These are phyloP conservation scores for Falco columbarius DNA, from an alignment of 2,797 vertebrate genomes.

Conservation along the genomic window DNA sequence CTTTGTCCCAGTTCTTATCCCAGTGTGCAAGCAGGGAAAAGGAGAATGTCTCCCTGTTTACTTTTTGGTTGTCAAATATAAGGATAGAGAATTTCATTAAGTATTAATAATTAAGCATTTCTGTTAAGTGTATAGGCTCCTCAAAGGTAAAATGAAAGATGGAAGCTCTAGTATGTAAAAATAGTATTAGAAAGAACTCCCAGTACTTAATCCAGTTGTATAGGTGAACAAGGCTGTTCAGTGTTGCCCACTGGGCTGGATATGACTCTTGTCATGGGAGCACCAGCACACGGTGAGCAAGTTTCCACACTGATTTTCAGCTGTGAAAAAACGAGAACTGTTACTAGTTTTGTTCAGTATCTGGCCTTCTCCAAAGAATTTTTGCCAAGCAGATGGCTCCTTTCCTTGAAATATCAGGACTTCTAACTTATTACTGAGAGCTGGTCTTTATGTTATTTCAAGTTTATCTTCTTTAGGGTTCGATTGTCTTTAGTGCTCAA, in stretches of 20 bases:
- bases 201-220: neutral
- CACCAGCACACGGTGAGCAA: neutral
- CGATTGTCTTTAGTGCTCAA: neutral
- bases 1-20: neutral
- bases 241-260: neutral
- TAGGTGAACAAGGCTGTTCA: neutral
- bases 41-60: neutral
- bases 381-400: neutral
- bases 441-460: neutral
- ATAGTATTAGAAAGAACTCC: rapidly evolving
- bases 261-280: neutral
- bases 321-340: neutral
- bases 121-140: neutral
- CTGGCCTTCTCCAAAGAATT: neutral
- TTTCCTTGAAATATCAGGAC: neutral
- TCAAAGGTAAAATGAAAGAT: neutral
- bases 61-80: neutral
- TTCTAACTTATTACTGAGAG: neutral
- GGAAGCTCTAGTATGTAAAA: neutral
- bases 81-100: neutral
- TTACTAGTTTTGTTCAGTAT: neutral
- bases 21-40: neutral
- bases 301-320: neutral
- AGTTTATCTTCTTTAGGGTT: neutral
- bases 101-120: neutral